Conservation (phyloP, 1,140 invertebrate genomes). For the Phenacoccus solenopsis region DNA sequence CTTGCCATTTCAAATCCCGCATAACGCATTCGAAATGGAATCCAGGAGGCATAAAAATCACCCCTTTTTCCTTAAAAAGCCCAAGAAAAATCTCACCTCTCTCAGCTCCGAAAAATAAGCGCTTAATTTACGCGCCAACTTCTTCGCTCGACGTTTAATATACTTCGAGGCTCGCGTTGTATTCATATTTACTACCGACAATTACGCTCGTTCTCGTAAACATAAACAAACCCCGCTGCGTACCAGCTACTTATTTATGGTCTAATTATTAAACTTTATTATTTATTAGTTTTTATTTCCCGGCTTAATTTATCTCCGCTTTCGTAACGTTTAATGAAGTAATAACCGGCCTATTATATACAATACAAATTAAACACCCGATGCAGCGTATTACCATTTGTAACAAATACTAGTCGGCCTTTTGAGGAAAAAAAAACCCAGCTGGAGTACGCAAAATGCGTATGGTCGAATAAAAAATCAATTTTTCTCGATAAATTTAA, state of each 20-base stretch:
- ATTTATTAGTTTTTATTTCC: background rate
- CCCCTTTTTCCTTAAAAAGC: no score
- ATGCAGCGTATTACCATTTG: background rate
- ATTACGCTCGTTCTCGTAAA: background rate
- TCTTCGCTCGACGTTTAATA: background rate
- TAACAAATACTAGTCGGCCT: background rate
- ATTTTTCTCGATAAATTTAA: background rate
- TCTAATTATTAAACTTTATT: background rate
- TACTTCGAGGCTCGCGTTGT: background rate
- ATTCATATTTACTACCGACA: background rate
- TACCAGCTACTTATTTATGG: background rate
- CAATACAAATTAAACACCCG: background rate
- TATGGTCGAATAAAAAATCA: background rate
- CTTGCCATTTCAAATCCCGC: no score
- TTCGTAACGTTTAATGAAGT: constrained; percentile 2
- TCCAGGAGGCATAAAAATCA: no score
- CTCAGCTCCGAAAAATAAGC: background rate
- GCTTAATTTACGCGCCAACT: background rate
- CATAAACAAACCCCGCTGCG: background rate
- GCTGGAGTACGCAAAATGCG: background rate
- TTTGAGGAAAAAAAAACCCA: background rate
- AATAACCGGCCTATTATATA: background rate
- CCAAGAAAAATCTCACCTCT: background rate
- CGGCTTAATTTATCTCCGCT: background rate
- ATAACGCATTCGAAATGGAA: background rate